Evolutionary conservation across 37 sponge, comb jelly and placozoan species (phyloP).

Genomic region (Eunapius fragilis): DNA sequence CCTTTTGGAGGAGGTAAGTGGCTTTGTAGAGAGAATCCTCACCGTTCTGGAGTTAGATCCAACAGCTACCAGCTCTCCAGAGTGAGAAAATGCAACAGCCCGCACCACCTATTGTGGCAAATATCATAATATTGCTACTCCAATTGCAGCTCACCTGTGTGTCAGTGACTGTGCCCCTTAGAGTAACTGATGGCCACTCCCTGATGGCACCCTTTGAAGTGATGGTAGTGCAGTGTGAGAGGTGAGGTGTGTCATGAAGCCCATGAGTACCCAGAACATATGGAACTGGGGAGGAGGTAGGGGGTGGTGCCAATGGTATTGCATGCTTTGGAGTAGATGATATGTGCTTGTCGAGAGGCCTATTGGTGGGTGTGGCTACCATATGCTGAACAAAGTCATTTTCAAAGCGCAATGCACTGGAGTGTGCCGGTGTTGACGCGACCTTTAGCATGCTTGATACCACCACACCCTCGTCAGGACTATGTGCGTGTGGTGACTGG

Average conservation of each 20-base stretch:
- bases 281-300: constrained; percentile 59
- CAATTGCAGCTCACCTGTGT: constrained; percentile 29
- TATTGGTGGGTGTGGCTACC: not conserved
- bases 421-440: not conserved
- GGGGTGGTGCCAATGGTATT: constrained; percentile 1
- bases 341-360: constrained; percentile 14
- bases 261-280: constrained; percentile 16
- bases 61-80: constrained; percentile 78
- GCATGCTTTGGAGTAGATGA: constrained; percentile 73
- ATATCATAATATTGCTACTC: not conserved
- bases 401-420: not conserved
- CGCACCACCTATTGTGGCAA: constrained; percentile 66
- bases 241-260: constrained; percentile 30
- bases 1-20: constrained; percentile 22
- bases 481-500: not conserved
- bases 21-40: constrained; percentile 65
- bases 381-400: not conserved
- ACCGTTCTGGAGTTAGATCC: constrained; percentile 91
- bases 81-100: constrained; percentile 71
- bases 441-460: not conserved
- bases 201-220: not conserved
- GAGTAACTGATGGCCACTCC: constrained; percentile 23
- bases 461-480: not conserved
- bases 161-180: constrained; percentile 34
- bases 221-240: not conserved